These are phyloP conservation scores for Phoeniculus purpureus DNA, from an alignment of 2,797 vertebrate species.

Conservation along the genomic window DNA sequence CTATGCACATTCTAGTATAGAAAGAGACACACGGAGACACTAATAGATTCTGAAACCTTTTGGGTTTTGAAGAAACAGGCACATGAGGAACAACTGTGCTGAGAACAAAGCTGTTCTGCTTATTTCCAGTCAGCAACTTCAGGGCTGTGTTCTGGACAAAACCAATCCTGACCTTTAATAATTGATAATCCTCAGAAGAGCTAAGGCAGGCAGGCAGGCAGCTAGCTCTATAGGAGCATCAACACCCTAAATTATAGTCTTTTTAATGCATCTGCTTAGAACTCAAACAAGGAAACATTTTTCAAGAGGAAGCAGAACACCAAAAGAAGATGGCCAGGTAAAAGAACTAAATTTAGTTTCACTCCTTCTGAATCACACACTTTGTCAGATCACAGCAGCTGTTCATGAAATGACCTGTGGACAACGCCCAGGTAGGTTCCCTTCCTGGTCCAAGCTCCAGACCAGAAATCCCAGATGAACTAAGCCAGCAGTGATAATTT, in stretches of 20 bases:
- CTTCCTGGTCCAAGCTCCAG: neutral
- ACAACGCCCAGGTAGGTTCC: neutral
- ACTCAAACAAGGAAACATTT: fast-evolving
- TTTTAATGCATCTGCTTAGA: neutral
- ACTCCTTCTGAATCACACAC: neutral
- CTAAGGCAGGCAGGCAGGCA: neutral
- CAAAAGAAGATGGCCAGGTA: neutral
- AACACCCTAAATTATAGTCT: neutral
- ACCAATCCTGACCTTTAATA: neutral
- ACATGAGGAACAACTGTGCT: neutral
- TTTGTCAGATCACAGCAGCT: neutral
- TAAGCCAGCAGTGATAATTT: neutral
- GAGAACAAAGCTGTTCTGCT: neutral
- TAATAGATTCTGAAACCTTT: neutral
- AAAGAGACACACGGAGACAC: neutral
- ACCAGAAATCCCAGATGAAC: neutral
- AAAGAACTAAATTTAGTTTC: neutral
- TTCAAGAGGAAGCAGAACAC: neutral
- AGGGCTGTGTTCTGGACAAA: neutral
- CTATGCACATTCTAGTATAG: neutral
- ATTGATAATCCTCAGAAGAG: neutral
- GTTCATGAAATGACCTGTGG: fast-evolving
- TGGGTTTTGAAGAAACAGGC: neutral
- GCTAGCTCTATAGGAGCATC: neutral
- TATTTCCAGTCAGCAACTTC: neutral